Conservation (phyloP, 2,797 vertebrate genomes). For the Myripristis murdjan region DNA sequence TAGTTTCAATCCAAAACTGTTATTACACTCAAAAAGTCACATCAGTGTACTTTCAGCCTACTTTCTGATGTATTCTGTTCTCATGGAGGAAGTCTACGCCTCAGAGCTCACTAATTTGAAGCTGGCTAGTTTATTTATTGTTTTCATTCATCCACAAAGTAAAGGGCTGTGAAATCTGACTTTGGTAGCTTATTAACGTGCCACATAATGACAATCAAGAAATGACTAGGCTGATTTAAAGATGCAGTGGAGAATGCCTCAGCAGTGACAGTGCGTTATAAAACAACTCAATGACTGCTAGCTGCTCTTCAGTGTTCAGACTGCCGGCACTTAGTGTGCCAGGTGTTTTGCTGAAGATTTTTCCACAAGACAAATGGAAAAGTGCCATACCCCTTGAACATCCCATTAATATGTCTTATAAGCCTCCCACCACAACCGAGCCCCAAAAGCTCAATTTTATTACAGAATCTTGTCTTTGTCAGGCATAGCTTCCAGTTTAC, state of each 20-base stretch:
- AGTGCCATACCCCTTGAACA: constrained; percentile 80
- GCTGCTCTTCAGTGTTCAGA: constrained; percentile 74
- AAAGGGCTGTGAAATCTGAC: constrained; percentile 54
- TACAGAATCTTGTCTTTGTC: constrained; percentile 84
- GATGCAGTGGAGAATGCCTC: constrained; percentile 61
- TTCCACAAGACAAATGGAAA: constrained; percentile 87
- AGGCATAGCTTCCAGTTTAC: constrained; percentile 88
- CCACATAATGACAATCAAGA: constrained; percentile 57
- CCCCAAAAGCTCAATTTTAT: constrained; percentile 84
- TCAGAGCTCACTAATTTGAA: constrained; percentile 34
- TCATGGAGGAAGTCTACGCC: background rate
- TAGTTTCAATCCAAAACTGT: background rate
- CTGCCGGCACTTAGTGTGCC: constrained; percentile 77
- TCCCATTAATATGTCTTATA: constrained; percentile 81
- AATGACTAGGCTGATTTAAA: constrained; percentile 54
- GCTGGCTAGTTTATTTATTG: constrained; percentile 47
- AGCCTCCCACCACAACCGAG: constrained; percentile 71
- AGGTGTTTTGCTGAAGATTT: constrained; percentile 83
- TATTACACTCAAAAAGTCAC: background rate
- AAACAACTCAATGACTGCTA: constrained; percentile 63
- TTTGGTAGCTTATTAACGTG: constrained; percentile 64
- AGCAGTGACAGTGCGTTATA: constrained; percentile 66
- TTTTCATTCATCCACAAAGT: constrained; percentile 57
- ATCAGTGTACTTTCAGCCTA: background rate
- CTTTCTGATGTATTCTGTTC: background rate